Percentiles rank a stretch among this genome's conserved stretches.
These are phyloP conservation scores for Chromoteleia sp. DNA, from an alignment of 2,888 invertebrate genomes.

Conservation along the genomic window DNA sequence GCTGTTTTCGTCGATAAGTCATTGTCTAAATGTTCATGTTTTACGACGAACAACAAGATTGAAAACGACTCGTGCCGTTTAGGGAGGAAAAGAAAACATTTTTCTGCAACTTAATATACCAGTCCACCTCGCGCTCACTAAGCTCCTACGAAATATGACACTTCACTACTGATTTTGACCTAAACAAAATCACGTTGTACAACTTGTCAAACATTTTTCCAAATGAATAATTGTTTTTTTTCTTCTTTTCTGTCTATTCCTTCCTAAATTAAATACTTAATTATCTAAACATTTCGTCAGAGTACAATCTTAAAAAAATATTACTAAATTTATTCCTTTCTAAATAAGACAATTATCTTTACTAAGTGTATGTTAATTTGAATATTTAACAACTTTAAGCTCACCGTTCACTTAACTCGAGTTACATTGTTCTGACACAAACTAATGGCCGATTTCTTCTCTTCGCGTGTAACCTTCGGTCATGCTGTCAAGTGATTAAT, in stretches of 20 bases:
- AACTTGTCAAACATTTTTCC: not conserved
- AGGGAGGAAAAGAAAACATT: constrained; percentile 62
- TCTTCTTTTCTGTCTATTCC: no score
- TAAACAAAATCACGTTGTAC: constrained; percentile 30
- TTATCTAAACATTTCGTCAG: no score
- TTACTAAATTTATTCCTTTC: not conserved
- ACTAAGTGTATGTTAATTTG: constrained; percentile 34
- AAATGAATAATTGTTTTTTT: not conserved
- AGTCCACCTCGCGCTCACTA: constrained; percentile 76
- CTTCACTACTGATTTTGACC: constrained; percentile 74
- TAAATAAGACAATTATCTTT: constrained; percentile 10
- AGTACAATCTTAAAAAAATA: no score
- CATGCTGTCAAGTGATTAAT: constrained; percentile 59
- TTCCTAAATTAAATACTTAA: no score
- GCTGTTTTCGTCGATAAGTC: constrained; percentile 43
- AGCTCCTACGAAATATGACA: constrained; percentile 74
- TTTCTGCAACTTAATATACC: constrained; percentile 79
- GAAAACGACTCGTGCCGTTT: constrained; percentile 36
- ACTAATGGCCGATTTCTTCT: constrained; percentile 60
- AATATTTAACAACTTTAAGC: constrained; percentile 29
- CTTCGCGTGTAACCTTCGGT: constrained; percentile 55
- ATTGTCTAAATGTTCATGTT: constrained; percentile 35
- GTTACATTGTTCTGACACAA: constrained; percentile 59
- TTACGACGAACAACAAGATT: not conserved
- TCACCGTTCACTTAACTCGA: constrained; percentile 45